Evolutionary conservation across 2,797 vertebrate species (phyloP), one percentile per base, ranked within the genome.

Genomic region (Oreonectes daqikongensis): DNA sequence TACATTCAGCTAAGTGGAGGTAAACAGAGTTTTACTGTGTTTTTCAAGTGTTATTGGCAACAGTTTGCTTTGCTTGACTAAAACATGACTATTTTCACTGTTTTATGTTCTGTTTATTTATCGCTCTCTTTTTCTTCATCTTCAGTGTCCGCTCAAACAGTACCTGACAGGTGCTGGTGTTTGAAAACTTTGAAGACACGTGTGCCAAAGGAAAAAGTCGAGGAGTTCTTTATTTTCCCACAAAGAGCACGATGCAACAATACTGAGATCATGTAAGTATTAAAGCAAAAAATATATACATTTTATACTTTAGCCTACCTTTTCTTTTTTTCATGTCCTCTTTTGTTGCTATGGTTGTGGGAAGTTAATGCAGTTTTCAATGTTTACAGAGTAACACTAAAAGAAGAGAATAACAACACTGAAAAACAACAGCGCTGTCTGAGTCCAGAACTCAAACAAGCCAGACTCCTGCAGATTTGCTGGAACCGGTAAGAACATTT

Each of bases 181-280:
- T 4, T 26, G 5, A 18, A 8, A 0, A 1, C n/a, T 1, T 48
- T 57, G 2, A 1, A 2, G 1, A 85, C 48, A 66, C 64, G 64
- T 59, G 32, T 78, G 60, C 70, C 0, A 38, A 65, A 24, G 55
- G 75, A 63, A 50, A 82, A 82, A 3, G 86, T 92, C 2, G 74
- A 84, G 0, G 89, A 91, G 66, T 93, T 92, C 35, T 28, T 85
- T n/a, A 81, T 94, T 30, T 70, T 75, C 4, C 85, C 86, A 64
- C 81, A 4, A 7, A 50, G 66, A n/a, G 22, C 82, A 3, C 83
- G 79, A 10, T 94, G 93, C 52, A 52, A 86, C 1, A 67, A 2
- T 14, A 80, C 9, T 0, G 89, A 92, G 77, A 61, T 94, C 10
- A 90, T 92, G 93, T 94, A 75, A 91, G 91, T 90, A 18, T n/a